Conservation (phyloP, 2,113 vertebrate genomes). For the Physeter macrocephalus region DNA sequence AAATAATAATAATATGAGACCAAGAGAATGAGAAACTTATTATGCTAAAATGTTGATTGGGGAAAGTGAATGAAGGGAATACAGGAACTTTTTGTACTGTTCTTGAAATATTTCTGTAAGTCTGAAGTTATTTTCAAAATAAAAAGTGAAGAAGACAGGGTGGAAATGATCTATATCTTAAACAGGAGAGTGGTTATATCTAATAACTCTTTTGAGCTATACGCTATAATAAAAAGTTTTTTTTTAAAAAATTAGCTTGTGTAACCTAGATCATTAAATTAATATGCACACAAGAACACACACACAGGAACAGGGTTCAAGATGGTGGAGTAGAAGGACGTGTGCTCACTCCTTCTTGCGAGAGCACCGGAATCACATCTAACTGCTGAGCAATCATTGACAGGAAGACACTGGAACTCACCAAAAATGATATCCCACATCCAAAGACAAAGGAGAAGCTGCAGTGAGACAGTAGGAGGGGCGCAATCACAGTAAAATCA, state of each 20-base stretch:
- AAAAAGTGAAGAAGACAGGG: neutral
- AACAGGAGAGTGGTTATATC: neutral
- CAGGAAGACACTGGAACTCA: too few relatives aligned
- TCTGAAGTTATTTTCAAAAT: neutral
- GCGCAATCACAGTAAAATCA: too few relatives aligned
- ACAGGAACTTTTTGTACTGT: neutral
- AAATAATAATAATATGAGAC: neutral
- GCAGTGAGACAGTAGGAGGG: too few relatives aligned
- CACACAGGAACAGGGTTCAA: too few relatives aligned
- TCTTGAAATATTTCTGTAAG: neutral
- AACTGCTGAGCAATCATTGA: too few relatives aligned
- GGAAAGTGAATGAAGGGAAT: neutral
- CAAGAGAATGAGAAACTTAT: neutral
- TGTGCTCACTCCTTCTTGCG: too few relatives aligned
- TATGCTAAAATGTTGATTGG: neutral
- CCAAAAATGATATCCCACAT: too few relatives aligned
- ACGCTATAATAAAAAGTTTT: neutral
- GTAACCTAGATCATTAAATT: neutral
- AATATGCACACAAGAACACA: neutral
- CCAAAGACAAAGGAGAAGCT: too few relatives aligned
- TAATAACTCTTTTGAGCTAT: neutral
- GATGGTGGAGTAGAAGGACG: too few relatives aligned
- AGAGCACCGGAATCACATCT: too few relatives aligned
- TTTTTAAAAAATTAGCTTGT: neutral
- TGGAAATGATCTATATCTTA: neutral